Conservation (phyloP, 2,113 vertebrate species). For the Oncorhynchus masou region DNA sequence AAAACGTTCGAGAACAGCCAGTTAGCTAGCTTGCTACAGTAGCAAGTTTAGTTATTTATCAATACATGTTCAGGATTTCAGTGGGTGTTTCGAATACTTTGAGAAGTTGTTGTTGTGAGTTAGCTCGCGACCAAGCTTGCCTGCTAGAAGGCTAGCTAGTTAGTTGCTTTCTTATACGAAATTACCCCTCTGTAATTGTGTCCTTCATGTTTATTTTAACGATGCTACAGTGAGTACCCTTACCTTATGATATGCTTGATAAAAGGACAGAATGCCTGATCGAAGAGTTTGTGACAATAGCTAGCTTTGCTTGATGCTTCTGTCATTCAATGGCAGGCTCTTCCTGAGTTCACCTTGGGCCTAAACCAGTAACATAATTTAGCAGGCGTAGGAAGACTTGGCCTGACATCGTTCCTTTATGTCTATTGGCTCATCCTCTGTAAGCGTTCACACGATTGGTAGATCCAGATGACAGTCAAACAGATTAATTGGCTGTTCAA, state of each 20-base stretch:
- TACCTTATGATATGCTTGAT: conserved; percentile 32
- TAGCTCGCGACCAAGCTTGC: conserved; percentile 14
- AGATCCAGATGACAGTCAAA: too few relatives aligned
- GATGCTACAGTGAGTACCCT: background rate
- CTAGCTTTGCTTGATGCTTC: conserved; percentile 19
- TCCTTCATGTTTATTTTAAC: too few relatives aligned
- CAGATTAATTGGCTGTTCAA: too few relatives aligned
- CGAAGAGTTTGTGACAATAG: background rate
- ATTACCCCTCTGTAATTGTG: background rate
- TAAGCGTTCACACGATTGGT: background rate
- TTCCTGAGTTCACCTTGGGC: too few relatives aligned
- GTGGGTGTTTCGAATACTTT: conserved; percentile 55
- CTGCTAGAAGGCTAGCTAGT: background rate
- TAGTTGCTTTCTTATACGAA: conserved; percentile 25
- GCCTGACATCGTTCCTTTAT: conserved; percentile 5
- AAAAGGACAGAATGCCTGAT: background rate
- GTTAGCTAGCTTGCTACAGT: too few relatives aligned
- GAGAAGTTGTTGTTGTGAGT: conserved; percentile 37
- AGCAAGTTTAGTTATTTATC: too few relatives aligned
- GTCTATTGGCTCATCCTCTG: conserved; percentile 13
- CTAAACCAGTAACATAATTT: too few relatives aligned
- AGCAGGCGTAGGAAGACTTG: too few relatives aligned
- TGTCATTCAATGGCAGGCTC: background rate
- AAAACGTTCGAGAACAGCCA: too few relatives aligned
- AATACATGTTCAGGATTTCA: background rate